These are phyloP conservation scores for Tetragnatha montana DNA, from an alignment of 2,888 invertebrate genomes.

Conservation along the genomic window DNA sequence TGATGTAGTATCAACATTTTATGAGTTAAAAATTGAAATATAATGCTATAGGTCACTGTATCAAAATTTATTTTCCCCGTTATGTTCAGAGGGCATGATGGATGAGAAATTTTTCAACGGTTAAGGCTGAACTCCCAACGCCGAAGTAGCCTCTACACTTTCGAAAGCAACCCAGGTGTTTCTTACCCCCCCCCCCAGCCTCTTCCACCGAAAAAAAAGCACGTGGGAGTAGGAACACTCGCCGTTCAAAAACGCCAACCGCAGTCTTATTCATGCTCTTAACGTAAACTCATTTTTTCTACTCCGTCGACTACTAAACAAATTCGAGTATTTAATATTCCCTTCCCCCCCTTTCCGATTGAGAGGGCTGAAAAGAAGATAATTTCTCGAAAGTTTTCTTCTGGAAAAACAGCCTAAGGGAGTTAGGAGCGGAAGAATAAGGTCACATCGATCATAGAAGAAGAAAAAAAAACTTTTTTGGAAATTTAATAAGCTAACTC, in stretches of 20 bases:
- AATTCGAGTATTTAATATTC: not conserved
- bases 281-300: not conserved
- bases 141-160: not conserved
- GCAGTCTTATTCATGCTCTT: not conserved
- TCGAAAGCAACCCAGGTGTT: not conserved
- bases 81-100: too few relatives aligned
- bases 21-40: too few relatives aligned
- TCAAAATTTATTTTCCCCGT: too few relatives aligned
- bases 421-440: not conserved
- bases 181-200: not conserved
- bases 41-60: too few relatives aligned
- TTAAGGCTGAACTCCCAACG: not conserved
- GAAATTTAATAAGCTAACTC: conserved; percentile 44
- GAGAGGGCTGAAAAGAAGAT: conserved; percentile 25
- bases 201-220: not conserved
- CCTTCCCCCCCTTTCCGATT: conserved; percentile 1
- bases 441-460: conserved; percentile 30
- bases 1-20: too few relatives aligned
- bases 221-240: not conserved
- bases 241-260: not conserved
- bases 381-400: conserved; percentile 25
- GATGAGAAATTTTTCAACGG: too few relatives aligned
- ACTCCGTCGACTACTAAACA: not conserved
- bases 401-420: conserved; percentile 31
- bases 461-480: not conserved